Base-by-base conservation (phyloP, 2,888 invertebrate genomes). In the Pristionchus exspectatus region DNA sequence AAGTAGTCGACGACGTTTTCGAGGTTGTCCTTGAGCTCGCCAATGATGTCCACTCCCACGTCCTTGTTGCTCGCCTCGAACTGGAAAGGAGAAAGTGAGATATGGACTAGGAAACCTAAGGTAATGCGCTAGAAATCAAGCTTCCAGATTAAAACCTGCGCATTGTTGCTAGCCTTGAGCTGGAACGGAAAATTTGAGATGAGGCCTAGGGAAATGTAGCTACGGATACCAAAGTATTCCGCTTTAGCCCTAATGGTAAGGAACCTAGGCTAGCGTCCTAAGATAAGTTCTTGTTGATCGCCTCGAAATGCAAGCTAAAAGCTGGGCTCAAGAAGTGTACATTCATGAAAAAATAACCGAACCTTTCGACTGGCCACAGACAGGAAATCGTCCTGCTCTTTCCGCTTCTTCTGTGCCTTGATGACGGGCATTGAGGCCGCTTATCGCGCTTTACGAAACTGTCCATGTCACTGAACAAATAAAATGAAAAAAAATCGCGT, bases 1-100 rank as follows among this genome's bases (percentile, higher is more conserved):
- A 90, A 90, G 72, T 89, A 90, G 30, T 90, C 81, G 33, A 90
- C 66, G 63, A 90, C 90, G 69, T 90, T 90, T 0, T 90, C 88
- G 24, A 90, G 81, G 56, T 90, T 90, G 50, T 87, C 89, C 30
- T 72, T 84, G 4, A 90, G 59, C 50, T 90, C 86, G 18, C 88
- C 88, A 33, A 90, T 33, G n/a, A 74, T 83, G 50, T 90, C 90
- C 59, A 90, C 66, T 1, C 90, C 90, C 21, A 90, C 90, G 54
- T 90, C 90, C 44, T 27, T 63, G 30, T 90, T 88, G 66, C 81
- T 87, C 24, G 81, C n/a, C 27, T 89, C 89, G 83, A 89, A 89
- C 89, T 89, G 38, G 30, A 77, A 66, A 24, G 59, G 59, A 59
- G 10, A 38, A 38, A 2, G 2, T 38, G 5, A 38, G 38, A 38